phyloP scores from a whole-genome alignment of 2,888 invertebrate genomes.

The Hermaeophaga mercurialis region DNA sequence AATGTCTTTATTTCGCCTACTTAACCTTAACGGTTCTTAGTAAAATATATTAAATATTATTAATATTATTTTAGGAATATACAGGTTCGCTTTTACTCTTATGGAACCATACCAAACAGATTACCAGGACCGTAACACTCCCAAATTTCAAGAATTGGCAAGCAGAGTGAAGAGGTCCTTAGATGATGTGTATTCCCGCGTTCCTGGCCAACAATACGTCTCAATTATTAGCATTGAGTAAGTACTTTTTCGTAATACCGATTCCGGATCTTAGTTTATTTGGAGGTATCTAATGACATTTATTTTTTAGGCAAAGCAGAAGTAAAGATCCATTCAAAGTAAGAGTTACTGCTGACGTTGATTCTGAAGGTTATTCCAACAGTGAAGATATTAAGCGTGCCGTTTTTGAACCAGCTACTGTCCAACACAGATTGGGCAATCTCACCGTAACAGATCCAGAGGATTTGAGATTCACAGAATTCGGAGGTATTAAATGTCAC shows the following conservation, averaged over 20 bases:
- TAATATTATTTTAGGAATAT: constrained; percentile 59
- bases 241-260: no score
- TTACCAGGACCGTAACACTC: constrained; percentile 66
- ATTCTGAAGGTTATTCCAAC: constrained; percentile 64
- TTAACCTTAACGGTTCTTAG: no score
- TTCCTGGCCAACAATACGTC: constrained; percentile 65
- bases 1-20: no score
- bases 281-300: no score
- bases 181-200: constrained; percentile 61
- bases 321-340: constrained; percentile 66
- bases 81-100: constrained; percentile 64
- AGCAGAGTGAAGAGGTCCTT: constrained; percentile 64
- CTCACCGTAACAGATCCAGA: constrained; percentile 61
- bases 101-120: constrained; percentile 65
- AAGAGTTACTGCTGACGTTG: constrained; percentile 72
- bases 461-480: constrained; percentile 65
- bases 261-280: no score
- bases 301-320: constrained; percentile 56
- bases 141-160: constrained; percentile 65
- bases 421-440: constrained; percentile 61
- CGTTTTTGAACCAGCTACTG: constrained; percentile 64
- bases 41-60: no score
- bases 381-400: constrained; percentile 57
- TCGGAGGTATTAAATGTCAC: constrained; percentile 61
- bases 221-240: constrained; percentile 74